Evolutionary conservation across 2,888 invertebrate genomes (phyloP).

Genomic region (Piscicola geometra): DNA sequence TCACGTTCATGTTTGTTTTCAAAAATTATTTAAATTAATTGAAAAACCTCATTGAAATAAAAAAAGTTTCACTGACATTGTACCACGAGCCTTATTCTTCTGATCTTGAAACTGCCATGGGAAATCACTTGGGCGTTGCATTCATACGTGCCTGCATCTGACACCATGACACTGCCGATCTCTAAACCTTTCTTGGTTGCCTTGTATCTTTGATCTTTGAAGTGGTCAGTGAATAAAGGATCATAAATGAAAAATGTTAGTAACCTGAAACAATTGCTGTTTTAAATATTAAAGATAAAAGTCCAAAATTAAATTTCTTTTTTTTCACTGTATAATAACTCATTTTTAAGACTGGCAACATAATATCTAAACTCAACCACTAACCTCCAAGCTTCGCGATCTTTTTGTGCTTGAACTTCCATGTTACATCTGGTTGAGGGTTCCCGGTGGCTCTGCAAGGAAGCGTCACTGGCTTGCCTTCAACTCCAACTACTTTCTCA

Average conservation of each 20-base stretch:
- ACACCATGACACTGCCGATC: constrained; percentile 7
- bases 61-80: too few species aligned
- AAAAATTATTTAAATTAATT: too few species aligned
- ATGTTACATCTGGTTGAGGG: constrained; percentile 35
- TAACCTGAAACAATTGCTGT: too few species aligned
- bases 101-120: constrained; percentile 30
- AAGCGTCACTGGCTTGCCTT: constrained; percentile 11
- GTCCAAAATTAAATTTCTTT: too few species aligned
- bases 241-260: too few species aligned
- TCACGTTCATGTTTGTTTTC: too few species aligned
- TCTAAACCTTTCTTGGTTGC: constrained; percentile 15
- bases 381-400: constrained; percentile 11
- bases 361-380: too few species aligned
- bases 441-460: constrained; percentile 32
- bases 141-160: constrained; percentile 32
- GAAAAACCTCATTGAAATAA: too few species aligned
- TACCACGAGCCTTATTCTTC: constrained; percentile 16
- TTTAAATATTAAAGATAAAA: too few species aligned
- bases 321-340: too few species aligned
- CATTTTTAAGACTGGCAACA: too few species aligned
- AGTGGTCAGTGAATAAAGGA: too few species aligned
- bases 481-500: neutral
- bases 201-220: constrained; percentile 18
- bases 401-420: constrained; percentile 37
- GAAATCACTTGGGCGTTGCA: constrained; percentile 34